phyloP scores from a whole-genome alignment of 2,888 invertebrate species.

The Nebria salina region DNA sequence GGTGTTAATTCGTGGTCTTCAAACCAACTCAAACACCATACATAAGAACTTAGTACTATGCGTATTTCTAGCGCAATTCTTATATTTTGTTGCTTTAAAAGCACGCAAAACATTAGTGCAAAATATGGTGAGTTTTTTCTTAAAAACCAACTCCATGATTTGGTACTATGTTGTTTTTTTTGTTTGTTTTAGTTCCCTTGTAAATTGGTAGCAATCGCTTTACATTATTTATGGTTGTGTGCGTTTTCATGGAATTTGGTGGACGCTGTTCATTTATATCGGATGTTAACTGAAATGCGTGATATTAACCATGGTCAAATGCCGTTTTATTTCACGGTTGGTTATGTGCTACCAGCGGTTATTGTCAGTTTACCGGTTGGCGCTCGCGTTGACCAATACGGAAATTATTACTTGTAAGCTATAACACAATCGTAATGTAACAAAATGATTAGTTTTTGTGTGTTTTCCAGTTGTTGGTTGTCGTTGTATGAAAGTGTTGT shows the following conservation, averaged over 20 bases:
- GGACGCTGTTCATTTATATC: constrained; percentile 90
- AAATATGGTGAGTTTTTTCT: constrained; percentile 72
- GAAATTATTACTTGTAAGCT: constrained; percentile 83
- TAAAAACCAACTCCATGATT: background rate
- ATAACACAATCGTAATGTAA: constrained; percentile 59
- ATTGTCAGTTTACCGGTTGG: constrained; percentile 91
- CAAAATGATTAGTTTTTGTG: background rate
- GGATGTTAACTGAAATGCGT: constrained; percentile 93
- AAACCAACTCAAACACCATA: constrained; percentile 92
- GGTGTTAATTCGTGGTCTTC: constrained; percentile 80
- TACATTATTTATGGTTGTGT: constrained; percentile 93
- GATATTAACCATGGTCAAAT: constrained; percentile 96
- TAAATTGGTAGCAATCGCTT: constrained; percentile 86
- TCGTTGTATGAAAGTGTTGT: constrained; percentile 92
- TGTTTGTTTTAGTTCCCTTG: constrained; percentile 74
- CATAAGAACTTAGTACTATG: constrained; percentile 93
- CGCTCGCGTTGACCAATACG: constrained; percentile 93
- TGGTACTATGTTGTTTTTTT: constrained; percentile 29
- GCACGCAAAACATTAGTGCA: constrained; percentile 81
- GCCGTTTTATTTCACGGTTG: constrained; percentile 90
- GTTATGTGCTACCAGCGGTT: constrained; percentile 92
- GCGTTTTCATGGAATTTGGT: constrained; percentile 93
- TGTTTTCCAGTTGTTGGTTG: constrained; percentile 78
- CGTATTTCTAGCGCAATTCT: constrained; percentile 84
- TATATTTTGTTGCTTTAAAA: constrained; percentile 89